These are phyloP conservation scores for Heliconius charithonia DNA, from an alignment of 2,888 invertebrate species.

Conservation along the genomic window DNA sequence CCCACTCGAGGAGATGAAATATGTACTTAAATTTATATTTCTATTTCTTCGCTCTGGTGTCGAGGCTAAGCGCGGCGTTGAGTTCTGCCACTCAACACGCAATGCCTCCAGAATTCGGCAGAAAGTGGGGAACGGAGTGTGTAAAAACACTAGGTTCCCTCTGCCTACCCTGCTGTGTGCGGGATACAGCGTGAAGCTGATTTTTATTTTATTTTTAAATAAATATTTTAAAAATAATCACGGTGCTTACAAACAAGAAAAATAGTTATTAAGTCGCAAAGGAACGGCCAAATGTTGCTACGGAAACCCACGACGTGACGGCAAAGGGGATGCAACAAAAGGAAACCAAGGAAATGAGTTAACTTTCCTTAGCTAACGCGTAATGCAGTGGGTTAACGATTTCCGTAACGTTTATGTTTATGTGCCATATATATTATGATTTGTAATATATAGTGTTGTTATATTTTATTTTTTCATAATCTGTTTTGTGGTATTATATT, in stretches of 20 bases:
- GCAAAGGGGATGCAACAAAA: constrained; percentile 25
- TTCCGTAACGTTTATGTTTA: constrained; percentile 14
- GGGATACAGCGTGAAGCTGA: too few species aligned
- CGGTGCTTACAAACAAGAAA: not conserved
- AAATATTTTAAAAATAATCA: not conserved
- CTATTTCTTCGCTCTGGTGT: too few species aligned
- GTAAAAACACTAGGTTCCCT: too few species aligned
- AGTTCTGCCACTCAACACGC: too few species aligned
- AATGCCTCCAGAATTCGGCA: too few species aligned
- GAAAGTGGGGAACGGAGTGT: too few species aligned
- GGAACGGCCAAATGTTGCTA: constrained; percentile 11
- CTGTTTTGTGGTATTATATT: not conserved
- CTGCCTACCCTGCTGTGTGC: too few species aligned
- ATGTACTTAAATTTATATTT: too few species aligned
- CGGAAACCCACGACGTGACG: constrained; percentile 27
- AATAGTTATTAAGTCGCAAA: constrained; percentile 3
- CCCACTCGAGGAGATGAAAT: too few species aligned
- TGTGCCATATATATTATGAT: not conserved
- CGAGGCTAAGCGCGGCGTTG: too few species aligned
- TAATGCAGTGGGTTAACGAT: constrained; percentile 18
- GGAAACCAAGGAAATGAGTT: constrained; percentile 29
- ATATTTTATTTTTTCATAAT: too few species aligned
- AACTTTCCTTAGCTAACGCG: constrained; percentile 20
- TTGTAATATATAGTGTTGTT: not conserved
- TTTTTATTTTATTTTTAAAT: too few species aligned